phyloP scores from a whole-genome alignment of 2,113 vertebrate genomes.

The Cynoglossus semilaevis region DNA sequence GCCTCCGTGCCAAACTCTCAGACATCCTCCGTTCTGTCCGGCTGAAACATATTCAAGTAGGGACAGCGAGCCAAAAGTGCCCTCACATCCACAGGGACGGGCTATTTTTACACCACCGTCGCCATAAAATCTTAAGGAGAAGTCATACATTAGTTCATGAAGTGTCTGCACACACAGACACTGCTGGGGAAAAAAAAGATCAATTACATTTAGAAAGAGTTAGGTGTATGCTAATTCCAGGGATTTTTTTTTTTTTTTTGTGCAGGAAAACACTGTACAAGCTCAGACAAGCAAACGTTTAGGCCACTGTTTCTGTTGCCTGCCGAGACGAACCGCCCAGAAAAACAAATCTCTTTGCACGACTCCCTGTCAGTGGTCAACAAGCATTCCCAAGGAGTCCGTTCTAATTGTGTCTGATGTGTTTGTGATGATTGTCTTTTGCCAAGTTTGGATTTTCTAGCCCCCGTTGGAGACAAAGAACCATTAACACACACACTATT shows the following conservation, averaged over 20 bases:
- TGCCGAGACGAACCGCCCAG: slow-evolving; percentile 7
- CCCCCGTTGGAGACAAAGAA: too few species aligned
- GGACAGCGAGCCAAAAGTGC: neutral
- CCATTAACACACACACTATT: too few species aligned
- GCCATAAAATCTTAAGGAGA: slow-evolving; percentile 27
- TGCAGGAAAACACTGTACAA: slow-evolving; percentile 5
- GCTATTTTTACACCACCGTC: slow-evolving; percentile 37
- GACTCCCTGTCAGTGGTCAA: slow-evolving; percentile 11
- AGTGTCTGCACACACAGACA: neutral
- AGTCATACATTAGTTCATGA: slow-evolving; percentile 43
- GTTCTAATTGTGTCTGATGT: slow-evolving; percentile 24
- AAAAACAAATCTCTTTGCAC: neutral
- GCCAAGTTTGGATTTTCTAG: too few species aligned
- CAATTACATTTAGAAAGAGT: slow-evolving; percentile 23
- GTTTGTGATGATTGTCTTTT: too few species aligned
- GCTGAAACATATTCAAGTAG: slow-evolving; percentile 17
- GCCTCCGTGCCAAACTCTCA: slow-evolving; percentile 1
- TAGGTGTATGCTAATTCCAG: slow-evolving; percentile 32
- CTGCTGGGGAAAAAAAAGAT: slow-evolving; percentile 20
- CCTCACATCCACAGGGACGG: neutral
- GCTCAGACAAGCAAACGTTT: slow-evolving; percentile 36
- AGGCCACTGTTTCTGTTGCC: slow-evolving; percentile 21
- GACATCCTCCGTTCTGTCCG: slow-evolving; percentile 1
- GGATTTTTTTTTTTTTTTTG: slow-evolving; percentile 11
- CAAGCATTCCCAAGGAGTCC: slow-evolving; percentile 32